Evolutionary conservation across 1,140 invertebrate genomes (phyloP).

Genomic region (Chrysomallon squamiferum): DNA sequence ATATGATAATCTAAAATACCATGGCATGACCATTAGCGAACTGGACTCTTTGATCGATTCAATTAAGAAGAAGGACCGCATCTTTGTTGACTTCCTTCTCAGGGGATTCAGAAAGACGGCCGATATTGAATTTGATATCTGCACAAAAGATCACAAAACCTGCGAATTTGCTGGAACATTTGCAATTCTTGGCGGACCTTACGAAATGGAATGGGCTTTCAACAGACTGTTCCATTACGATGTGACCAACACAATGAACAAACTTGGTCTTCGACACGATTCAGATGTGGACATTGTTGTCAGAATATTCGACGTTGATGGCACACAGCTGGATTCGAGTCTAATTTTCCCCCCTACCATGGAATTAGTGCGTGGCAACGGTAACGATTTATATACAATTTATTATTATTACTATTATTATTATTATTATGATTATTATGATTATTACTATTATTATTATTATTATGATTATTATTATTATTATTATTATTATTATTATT

Average conservation of each 20-base stretch:
- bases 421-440: no score
- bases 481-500: no score
- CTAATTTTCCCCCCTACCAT: neutral
- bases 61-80: conserved; percentile 10
- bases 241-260: conserved; percentile 18
- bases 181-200: conserved; percentile 22
- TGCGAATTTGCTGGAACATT: conserved; percentile 24
- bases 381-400: no score
- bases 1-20: conserved; percentile 28
- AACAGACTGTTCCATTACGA: conserved; percentile 27
- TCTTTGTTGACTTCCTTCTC: conserved; percentile 24
- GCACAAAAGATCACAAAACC: neutral
- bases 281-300: conserved; percentile 7
- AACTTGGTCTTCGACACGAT: conserved; percentile 9
- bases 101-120: conserved; percentile 14
- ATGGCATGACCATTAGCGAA: conserved; percentile 18
- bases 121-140: conserved; percentile 16
- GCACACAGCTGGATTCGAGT: neutral
- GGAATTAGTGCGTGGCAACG: conserved; percentile 1
- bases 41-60: conserved; percentile 13
- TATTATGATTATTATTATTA: no score
- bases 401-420: no score
- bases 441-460: no score
- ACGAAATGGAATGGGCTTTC: conserved; percentile 29
- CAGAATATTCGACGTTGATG: conserved; percentile 7